Percentiles rank a stretch among this genome's conserved stretches.
Evolutionary conservation across 2,888 invertebrate genomes (phyloP).

Genomic region (Pedicia rivosa): DNA sequence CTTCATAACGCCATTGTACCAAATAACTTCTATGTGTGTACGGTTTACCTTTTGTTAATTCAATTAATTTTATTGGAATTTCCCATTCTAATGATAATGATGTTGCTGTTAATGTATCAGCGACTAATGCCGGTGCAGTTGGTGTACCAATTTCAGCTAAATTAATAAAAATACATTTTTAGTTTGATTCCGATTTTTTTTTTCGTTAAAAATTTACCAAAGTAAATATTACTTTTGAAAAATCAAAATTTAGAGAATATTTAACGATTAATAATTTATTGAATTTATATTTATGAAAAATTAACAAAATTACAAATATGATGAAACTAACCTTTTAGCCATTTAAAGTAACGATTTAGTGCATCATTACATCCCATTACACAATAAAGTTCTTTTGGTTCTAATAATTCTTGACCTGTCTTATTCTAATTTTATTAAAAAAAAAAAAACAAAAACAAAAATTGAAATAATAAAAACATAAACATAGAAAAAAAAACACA

Average conservation of each 20-base stretch:
- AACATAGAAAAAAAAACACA: background rate
- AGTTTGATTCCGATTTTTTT: background rate
- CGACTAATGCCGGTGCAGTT: constrained; percentile 58
- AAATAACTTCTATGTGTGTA: constrained; percentile 37
- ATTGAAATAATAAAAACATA: background rate
- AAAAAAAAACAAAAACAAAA: background rate
- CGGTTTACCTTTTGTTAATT: constrained; percentile 35
- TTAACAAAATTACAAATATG: background rate
- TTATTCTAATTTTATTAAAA: constrained; percentile 38
- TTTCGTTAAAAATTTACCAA: background rate
- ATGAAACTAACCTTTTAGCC: constrained; percentile 42
- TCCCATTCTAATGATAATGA: constrained; percentile 69
- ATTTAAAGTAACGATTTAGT: constrained; percentile 54
- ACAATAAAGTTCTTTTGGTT: constrained; percentile 57
- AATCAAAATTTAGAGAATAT: background rate
- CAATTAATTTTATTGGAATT: constrained; percentile 32
- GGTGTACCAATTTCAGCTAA: constrained; percentile 50
- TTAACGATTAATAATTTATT: too few species aligned
- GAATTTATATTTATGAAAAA: background rate
- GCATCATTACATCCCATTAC: constrained; percentile 73
- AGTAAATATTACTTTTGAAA: background rate
- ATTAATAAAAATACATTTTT: constrained; percentile 6
- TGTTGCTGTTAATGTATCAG: constrained; percentile 58
- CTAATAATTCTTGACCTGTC: constrained; percentile 46
- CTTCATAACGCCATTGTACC: constrained; percentile 63